Percentiles rank a stretch among this genome's conserved stretches.
phyloP scores from a whole-genome alignment of 2,113 vertebrate genomes.

The Nematolebias whitei region DNA sequence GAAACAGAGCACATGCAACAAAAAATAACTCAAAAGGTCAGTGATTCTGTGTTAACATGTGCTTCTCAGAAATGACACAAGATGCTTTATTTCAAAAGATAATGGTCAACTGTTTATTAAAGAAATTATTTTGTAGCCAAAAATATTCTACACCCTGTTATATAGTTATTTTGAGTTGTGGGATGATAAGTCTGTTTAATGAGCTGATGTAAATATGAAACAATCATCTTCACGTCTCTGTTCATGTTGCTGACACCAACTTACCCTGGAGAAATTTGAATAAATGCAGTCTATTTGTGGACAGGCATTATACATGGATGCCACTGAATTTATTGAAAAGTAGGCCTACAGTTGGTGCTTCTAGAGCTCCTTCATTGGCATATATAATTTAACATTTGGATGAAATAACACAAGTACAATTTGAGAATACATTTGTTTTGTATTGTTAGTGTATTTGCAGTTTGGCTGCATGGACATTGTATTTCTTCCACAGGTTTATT shows the following conservation, averaged over 20 bases:
- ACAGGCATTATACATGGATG: not conserved
- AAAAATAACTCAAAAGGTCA: conserved; percentile 15
- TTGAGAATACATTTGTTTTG: no score
- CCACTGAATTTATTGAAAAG: no score
- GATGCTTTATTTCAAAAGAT: not conserved
- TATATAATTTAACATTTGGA: no score
- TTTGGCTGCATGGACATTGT: no score
- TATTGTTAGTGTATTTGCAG: no score
- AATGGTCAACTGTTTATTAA: not conserved
- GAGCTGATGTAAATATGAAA: not conserved
- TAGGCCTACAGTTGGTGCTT: no score
- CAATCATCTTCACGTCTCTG: not conserved
- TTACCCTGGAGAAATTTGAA: not conserved
- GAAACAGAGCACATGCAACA: conserved; percentile 62
- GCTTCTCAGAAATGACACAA: not conserved
- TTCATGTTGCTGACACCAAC: not conserved
- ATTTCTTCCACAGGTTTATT: no score
- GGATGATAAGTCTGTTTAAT: not conserved
- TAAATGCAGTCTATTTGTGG: not conserved
- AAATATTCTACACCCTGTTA: not conserved
- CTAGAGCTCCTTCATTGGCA: no score
- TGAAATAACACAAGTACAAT: no score
- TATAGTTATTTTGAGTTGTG: not conserved
- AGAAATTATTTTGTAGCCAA: not conserved
- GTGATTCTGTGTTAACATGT: conserved; percentile 27